Evolutionary conservation across 2,113 vertebrate genomes (phyloP).

Genomic region (Porphyrio hochstetteri): DNA sequence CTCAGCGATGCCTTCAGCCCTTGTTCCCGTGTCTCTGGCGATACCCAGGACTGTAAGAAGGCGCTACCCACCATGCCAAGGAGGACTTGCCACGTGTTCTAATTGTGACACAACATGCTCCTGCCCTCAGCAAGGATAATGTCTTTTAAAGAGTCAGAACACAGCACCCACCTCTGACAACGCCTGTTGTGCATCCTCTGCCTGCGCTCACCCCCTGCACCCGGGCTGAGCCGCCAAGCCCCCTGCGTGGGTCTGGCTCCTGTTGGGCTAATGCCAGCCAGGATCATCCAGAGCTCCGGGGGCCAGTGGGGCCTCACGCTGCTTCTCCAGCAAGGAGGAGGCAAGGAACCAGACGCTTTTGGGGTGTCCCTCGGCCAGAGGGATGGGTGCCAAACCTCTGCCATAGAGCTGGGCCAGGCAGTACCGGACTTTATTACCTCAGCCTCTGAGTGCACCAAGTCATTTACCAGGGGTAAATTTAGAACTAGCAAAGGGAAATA

Average conservation of each 20-base stretch:
- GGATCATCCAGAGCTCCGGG: background rate
- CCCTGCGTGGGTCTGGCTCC: background rate
- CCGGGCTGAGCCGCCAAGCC: background rate
- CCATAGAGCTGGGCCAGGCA: background rate
- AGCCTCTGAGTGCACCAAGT: no score
- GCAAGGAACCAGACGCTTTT: background rate
- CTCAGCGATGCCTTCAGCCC: conserved; percentile 13
- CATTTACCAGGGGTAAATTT: background rate
- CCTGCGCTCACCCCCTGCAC: background rate
- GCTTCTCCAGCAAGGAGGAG: background rate
- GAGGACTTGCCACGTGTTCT: background rate
- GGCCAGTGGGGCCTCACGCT: background rate
- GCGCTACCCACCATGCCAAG: background rate
- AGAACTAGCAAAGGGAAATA: background rate
- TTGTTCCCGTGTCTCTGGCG: conserved; percentile 5
- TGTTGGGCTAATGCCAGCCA: background rate
- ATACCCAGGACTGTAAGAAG: background rate
- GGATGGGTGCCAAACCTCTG: background rate
- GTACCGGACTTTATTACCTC: no score
- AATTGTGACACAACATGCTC: background rate
- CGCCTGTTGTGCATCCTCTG: accelerated
- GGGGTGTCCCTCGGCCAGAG: background rate
- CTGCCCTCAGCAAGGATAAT: background rate
- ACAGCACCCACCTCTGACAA: background rate
- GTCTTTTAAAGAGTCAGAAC: background rate